Evolutionary conservation across 1,140 invertebrate species (phyloP), one percentile per base, ranked within the genome.

Genomic region (Eriocheir sinensis): DNA sequence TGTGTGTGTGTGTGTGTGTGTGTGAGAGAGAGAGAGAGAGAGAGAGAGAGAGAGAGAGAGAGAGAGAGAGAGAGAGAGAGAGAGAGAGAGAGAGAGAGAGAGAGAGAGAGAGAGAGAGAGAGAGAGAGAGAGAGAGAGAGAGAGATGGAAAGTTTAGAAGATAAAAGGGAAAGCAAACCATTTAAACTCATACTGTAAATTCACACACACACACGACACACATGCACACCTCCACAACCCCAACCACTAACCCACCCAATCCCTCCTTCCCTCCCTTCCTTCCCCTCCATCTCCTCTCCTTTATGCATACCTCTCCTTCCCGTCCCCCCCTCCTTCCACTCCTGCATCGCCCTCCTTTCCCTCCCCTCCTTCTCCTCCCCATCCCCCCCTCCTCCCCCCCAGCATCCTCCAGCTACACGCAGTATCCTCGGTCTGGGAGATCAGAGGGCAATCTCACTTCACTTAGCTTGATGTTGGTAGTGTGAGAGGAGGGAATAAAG

Each of bases 401-500:
- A 34, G 3, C 21, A 8, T 34, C 2, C 27, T 3, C 27, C 21
- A 32, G n/a, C 79, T 44, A 1, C 38, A 44, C 48, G 34, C 38
- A 92, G 72, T 36, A 79, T 72, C 53, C 44, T 34, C 40, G 30
- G 36, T 30, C n/a, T 41, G 60, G 86, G 92, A 93, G 92, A 93
- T 93, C 92, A 93, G 92, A 89, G 86, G 79, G 85, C 92, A 93
- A 93, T 93, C 93, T 53, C 89, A 60, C 85, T 89, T 94, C 93
- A 94, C 93, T 94, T 94, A 94, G 93, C 79, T 79, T 94, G 93
- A 94, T 94, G 93, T 91, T 94, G 93, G 89, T 91, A 92, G 89
- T 94, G 93, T 94, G 93, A 91, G 93, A 94, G 93, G 21, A 86
- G 89, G 93, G 81, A 94, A 94, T 94, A 94, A 94, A 94, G 88